Conservation (phyloP, 2,888 invertebrate species). For the Dasypogon diadema region DNA sequence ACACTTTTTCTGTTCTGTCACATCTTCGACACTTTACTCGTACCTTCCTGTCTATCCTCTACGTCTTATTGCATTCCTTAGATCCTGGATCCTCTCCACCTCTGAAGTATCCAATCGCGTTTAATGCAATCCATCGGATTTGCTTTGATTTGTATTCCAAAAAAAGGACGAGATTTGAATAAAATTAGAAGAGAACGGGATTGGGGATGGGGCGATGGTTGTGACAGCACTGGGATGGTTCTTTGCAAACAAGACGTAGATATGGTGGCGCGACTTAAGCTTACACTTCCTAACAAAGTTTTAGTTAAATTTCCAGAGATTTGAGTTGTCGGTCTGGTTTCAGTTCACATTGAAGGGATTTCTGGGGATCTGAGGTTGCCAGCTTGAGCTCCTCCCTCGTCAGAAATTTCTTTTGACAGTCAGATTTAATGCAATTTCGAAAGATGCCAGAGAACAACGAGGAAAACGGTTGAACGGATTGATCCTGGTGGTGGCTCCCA, state of each 20-base stretch:
- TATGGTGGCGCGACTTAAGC: slow-evolving; percentile 19
- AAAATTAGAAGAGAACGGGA: background rate
- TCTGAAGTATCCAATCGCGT: background rate
- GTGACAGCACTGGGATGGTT: background rate
- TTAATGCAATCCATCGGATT: slow-evolving; percentile 7
- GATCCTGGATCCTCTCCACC: background rate
- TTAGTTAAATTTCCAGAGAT: slow-evolving; percentile 45
- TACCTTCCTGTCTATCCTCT: background rate
- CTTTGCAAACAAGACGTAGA: too few relatives aligned
- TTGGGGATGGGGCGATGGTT: background rate
- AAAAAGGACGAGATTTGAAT: slow-evolving; percentile 31
- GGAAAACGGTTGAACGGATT: background rate
- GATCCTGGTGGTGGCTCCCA: background rate
- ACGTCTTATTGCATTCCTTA: background rate
- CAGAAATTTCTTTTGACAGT: slow-evolving; percentile 46
- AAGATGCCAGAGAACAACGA: slow-evolving; percentile 5
- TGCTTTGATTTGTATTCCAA: slow-evolving; percentile 25
- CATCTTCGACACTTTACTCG: background rate
- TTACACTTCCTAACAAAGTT: slow-evolving; percentile 45
- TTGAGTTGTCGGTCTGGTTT: slow-evolving; percentile 42
- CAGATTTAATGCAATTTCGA: slow-evolving; percentile 37
- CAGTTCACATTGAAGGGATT: slow-evolving; percentile 36
- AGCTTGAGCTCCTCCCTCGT: slow-evolving; percentile 15
- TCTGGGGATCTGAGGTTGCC: background rate
- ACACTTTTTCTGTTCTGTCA: background rate